Conservation (phyloP, 2,113 vertebrate species). For the Phylloscopus trochilus region DNA sequence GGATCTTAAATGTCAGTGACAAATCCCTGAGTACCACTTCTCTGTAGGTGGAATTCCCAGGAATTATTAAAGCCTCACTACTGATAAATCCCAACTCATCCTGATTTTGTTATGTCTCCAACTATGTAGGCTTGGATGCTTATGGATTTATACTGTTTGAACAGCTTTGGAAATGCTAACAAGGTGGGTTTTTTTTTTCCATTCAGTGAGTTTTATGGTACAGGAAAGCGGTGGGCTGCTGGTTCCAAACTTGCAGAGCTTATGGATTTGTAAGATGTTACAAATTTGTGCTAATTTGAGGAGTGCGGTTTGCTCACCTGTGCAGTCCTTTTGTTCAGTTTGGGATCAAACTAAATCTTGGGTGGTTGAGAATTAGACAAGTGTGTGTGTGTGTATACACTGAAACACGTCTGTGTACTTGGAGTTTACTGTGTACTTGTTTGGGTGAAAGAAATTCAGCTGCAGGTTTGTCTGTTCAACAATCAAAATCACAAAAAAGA, state of each 20-base stretch:
- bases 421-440: not conserved
- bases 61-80: not conserved
- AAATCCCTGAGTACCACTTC: not conserved
- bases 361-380: not conserved
- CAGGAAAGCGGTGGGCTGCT: not conserved
- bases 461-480: not conserved
- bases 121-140: not conserved
- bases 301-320: not conserved
- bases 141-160: not conserved
- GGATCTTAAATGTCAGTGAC: not conserved
- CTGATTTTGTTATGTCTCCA: fast-evolving
- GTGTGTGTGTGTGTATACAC: fast-evolving
- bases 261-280: not conserved
- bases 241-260: not conserved
- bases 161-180: not conserved
- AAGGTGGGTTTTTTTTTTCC: not conserved
- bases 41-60: not conserved
- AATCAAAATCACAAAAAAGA: not conserved
- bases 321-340: not conserved
- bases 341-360: not conserved
- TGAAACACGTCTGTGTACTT: not conserved
- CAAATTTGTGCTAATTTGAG: not conserved
- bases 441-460: not conserved
- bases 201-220: not conserved
- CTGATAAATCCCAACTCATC: not conserved